A percentile compares a stretch with the other conserved stretches of the same genome.
These are phyloP conservation scores for Thaumatotibia leucotreta DNA, from an alignment of 1,140 invertebrate genomes.

Conservation along the genomic window DNA sequence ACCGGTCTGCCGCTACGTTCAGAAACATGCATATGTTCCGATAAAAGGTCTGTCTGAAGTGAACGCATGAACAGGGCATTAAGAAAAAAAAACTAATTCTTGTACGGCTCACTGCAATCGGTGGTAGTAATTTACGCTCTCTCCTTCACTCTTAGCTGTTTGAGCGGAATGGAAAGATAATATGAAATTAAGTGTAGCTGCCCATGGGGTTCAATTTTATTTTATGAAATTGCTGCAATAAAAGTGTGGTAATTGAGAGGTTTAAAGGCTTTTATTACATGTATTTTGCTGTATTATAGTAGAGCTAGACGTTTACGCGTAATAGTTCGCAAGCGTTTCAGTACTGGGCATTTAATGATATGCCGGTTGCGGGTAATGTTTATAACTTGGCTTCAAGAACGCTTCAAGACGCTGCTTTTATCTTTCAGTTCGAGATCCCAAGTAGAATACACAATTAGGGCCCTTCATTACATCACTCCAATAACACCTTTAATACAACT, in stretches of 20 bases:
- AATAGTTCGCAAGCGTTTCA: slow-evolving; percentile 37
- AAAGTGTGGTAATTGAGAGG: slow-evolving; percentile 58
- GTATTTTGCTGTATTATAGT: slow-evolving; percentile 22
- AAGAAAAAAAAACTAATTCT: slow-evolving; percentile 66
- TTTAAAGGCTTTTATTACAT: slow-evolving; percentile 42
- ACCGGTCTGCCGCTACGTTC: slow-evolving; percentile 62
- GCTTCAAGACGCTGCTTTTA: slow-evolving; percentile 38
- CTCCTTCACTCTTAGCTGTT: slow-evolving; percentile 25
- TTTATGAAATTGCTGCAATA: slow-evolving; percentile 57
- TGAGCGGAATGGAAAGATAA: slow-evolving; percentile 46
- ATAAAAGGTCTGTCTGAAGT: slow-evolving; percentile 51
- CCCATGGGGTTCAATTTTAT: slow-evolving; percentile 52
- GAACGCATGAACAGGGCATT: slow-evolving; percentile 65
- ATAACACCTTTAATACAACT: slow-evolving; percentile 63
- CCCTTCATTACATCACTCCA: slow-evolving; percentile 72
- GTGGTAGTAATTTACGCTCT: slow-evolving; percentile 56
- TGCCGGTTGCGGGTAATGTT: not conserved
- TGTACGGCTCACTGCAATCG: slow-evolving; percentile 65
- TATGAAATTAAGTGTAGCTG: slow-evolving; percentile 62
- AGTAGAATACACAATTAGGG: slow-evolving; percentile 70
- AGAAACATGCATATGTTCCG: slow-evolving; percentile 60
- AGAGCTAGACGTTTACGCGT: slow-evolving; percentile 25
- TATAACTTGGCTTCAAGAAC: not conserved
- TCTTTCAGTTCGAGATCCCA: slow-evolving; percentile 53
- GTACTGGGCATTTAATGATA: slow-evolving; percentile 16